Evolutionary conservation across 2,888 invertebrate species (phyloP).

Genomic region (Galeopsomyia nigrocyanea): DNA sequence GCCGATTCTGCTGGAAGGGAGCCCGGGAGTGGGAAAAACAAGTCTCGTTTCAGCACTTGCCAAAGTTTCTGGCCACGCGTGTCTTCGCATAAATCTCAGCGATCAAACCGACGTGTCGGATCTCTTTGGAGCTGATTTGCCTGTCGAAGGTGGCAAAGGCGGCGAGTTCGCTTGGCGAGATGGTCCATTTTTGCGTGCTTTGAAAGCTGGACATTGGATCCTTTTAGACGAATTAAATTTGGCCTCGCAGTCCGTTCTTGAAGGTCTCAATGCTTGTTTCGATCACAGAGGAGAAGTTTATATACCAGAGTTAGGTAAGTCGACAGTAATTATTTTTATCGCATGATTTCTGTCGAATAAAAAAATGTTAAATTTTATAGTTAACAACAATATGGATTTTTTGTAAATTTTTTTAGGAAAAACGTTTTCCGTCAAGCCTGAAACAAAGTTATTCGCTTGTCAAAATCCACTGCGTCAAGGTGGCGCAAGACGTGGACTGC

Average conservation of each 20-base stretch:
- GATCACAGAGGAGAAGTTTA: slow-evolving; percentile 97
- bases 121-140: slow-evolving; percentile 97
- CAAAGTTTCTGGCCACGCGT: slow-evolving; percentile 83
- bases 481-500: slow-evolving; percentile 94
- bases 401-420: slow-evolving; percentile 62
- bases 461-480: slow-evolving; percentile 98
- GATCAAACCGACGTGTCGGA: slow-evolving; percentile 99
- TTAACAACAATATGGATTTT: background rate
- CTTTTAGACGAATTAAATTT: slow-evolving; percentile 97
- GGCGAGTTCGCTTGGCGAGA: slow-evolving; percentile 97
- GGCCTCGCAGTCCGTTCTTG: slow-evolving; percentile 97
- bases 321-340: background rate
- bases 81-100: slow-evolving; percentile 95
- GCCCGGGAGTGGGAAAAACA: slow-evolving; percentile 99
- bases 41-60: slow-evolving; percentile 93
- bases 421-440: slow-evolving; percentile 82
- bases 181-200: slow-evolving; percentile 93
- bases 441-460: slow-evolving; percentile 94
- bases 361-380: background rate
- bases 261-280: slow-evolving; percentile 97
- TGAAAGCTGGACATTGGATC: slow-evolving; percentile 96
- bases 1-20: slow-evolving; percentile 95
- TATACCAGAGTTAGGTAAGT: slow-evolving; percentile 88
- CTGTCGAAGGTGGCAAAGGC: slow-evolving; percentile 86
- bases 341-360: background rate